Evolutionary conservation across 1,140 invertebrate genomes (phyloP), one percentile per base, ranked within the genome.

Genomic region (Yoshiicerus persimilis): DNA sequence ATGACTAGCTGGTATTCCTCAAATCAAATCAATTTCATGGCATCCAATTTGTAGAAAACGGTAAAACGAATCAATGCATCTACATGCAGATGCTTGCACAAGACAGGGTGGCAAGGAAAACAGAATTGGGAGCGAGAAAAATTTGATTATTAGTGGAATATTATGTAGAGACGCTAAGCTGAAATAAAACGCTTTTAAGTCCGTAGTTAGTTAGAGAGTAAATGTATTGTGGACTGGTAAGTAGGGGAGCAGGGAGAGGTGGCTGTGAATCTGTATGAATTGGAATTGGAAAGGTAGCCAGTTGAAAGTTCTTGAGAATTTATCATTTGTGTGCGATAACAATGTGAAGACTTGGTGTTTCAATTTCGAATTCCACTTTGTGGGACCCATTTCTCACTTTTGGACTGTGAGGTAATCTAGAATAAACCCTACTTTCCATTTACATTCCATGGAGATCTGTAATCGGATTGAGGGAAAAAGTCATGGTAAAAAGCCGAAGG

Each of bases 381-480:
- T 56, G 86, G 70, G 86, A 87, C 75, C 36, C 70, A 87, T 87
- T 87, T 87, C 86, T 87, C 86, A 87, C 86, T 87, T 87, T 86
- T 87, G 70, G 86, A 87, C 86, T 87, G 56, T 39, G 34, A 84
- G 83, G 83, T 84, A 84, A 41, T 70, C 64, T 64, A 80, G 87
- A 88, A 77, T 70, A 88, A 88, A 88, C 84, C 87, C 84, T 77
- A 36, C 62, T 88, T 86, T 88, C 87, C 84, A 88, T 88, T 88
- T 88, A 84, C 87, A 88, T 88, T 88, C 87, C 87, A 86, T 77
- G 87, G 84, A 88, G 87, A 86, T 88, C 66, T 36, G 84, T 88
- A 88, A 88, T 88, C 87, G 84, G 87, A 88, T 88, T 88, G 84
- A 38, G 38, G 87, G 34, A 64, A 84, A 75, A 87, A 87, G 87